These are phyloP conservation scores for Oncopeltus fasciatus DNA, from an alignment of 1,140 invertebrate genomes.

Conservation along the genomic window DNA sequence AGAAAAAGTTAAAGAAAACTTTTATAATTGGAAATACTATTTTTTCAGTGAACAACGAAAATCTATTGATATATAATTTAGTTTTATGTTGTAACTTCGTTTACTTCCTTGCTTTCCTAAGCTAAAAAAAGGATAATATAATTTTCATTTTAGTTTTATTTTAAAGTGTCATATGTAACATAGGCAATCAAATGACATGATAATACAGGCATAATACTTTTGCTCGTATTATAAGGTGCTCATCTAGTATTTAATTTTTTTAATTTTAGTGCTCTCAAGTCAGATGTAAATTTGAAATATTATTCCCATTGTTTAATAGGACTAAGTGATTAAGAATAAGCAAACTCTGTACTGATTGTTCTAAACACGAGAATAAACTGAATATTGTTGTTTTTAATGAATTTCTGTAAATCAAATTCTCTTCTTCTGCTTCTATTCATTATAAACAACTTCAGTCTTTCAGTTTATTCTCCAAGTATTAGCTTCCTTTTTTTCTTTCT, in stretches of 20 bases:
- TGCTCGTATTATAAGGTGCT: not conserved
- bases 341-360: not conserved
- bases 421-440: not conserved
- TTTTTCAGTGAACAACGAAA: too few relatives aligned
- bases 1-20: too few relatives aligned
- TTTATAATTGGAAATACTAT: too few relatives aligned
- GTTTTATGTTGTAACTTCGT: too few relatives aligned
- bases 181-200: too few relatives aligned
- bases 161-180: too few relatives aligned
- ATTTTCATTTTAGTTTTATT: too few relatives aligned
- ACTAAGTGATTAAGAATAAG: not conserved
- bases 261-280: not conserved
- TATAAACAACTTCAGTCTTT: not conserved
- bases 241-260: not conserved
- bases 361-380: not conserved
- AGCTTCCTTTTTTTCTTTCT: not conserved
- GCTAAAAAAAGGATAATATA: too few relatives aligned
- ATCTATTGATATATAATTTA: too few relatives aligned
- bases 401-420: not conserved
- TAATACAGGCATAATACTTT: too few relatives aligned
- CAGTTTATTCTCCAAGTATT: not conserved
- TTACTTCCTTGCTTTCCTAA: too few relatives aligned
- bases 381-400: conserved; percentile 11
- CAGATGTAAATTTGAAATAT: not conserved
- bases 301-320: not conserved